Evolutionary conservation across 2,113 vertebrate species (phyloP).

Genomic region (Lutjanus erythropterus): DNA sequence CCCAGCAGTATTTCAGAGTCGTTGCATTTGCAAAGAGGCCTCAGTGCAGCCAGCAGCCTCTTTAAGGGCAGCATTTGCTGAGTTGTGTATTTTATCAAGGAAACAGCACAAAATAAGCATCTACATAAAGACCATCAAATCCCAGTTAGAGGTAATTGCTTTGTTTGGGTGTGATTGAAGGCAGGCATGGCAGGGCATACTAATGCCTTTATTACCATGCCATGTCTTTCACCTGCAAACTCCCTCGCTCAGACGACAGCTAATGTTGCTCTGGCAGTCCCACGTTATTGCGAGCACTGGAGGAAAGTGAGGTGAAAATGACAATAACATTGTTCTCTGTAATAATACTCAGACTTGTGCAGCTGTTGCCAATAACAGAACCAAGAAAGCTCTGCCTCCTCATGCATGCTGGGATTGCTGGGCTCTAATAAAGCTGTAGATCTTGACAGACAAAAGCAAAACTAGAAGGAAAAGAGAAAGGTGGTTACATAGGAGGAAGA

Average conservation of each 20-base stretch:
- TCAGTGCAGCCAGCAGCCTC: background rate
- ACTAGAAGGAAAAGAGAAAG: background rate
- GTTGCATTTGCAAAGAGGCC: constrained; percentile 9
- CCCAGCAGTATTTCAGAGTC: too few relatives aligned
- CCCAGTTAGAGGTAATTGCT: constrained; percentile 29
- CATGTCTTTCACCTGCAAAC: constrained; percentile 30
- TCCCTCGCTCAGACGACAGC: constrained; percentile 20
- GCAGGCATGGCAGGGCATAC: constrained; percentile 4
- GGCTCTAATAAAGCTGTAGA: constrained; percentile 1
- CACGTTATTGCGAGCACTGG: background rate
- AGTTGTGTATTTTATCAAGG: constrained; percentile 36
- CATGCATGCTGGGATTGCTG: constrained; percentile 9
- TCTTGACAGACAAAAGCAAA: background rate
- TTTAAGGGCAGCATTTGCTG: constrained; percentile 28
- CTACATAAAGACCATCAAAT: constrained; percentile 37
- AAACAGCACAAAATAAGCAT: constrained; percentile 25
- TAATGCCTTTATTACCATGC: constrained; percentile 32
- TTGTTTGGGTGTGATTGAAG: constrained; percentile 33
- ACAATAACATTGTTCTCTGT: constrained; percentile 18
- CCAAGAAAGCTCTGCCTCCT: constrained; percentile 3
- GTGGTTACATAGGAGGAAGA: background rate
- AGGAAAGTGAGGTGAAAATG: constrained; percentile 27
- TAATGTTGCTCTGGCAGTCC: constrained; percentile 2
- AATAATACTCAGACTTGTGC: constrained; percentile 19
- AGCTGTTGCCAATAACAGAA: constrained; percentile 32